Base-by-base conservation (phyloP, 2,888 invertebrate species). In the Epirrhoe alternata region DNA sequence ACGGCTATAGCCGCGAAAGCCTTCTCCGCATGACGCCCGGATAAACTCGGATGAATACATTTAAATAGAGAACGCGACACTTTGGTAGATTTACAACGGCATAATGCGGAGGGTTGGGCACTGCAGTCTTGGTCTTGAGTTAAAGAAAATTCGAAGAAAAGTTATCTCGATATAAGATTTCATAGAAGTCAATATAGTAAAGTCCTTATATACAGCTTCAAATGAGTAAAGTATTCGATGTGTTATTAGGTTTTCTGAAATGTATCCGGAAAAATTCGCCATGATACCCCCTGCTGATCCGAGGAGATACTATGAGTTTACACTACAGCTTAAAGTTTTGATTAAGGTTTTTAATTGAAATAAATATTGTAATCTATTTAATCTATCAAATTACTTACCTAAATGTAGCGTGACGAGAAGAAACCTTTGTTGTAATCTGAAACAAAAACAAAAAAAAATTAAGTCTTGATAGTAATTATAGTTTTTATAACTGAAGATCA, bases 61-160 rank as follows among this genome's bases (percentile, higher is more conserved):
- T 92, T 92, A 92, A 93, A 92, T 92, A 93, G 92, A 89, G 89
- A 93, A 90, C 83, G 89, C 86, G 89, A 88, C 89, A 89, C 87
- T 86, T 82, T 79, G 74, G 83, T 84, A 87, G 90, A 92, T 93
- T 91, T 93, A 92, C 83, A 86, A 83, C 80, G 82, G 86, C 85
- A 88, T 90, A 90, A 91, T 91, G 89, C 86, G 84, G 50, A 72
- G 71, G 66, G 71, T 56, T 68, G 72, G 55, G 72, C 33, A 47
- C 45, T 64, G 50, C 38, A 47, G 61, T 66, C 67, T 68, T 64
- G 54, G 38, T 52, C 62, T 62, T 61, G 35, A 5, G 12, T 33
- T 50, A 30, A 3, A 16, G 4, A 14, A 12, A 24, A 17, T 16
- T 49, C n/a, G 0, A 45, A 45, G 45, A 45, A 42, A 42, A 45